Evolutionary conservation across 1,140 invertebrate genomes (phyloP), one percentile per base, ranked within the genome.

Genomic region (Medauroidea extradentata): DNA sequence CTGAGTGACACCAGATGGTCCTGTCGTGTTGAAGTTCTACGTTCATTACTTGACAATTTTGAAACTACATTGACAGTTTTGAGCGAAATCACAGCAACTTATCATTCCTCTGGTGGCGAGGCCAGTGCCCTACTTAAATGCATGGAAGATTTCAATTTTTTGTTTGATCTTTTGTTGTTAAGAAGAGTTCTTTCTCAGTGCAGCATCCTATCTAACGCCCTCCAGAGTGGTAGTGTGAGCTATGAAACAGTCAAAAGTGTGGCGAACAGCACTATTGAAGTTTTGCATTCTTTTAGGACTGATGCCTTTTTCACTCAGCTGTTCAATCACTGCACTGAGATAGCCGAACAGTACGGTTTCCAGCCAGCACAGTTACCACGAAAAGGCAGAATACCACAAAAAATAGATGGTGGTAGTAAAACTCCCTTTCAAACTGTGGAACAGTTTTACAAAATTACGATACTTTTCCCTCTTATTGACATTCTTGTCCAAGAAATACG

Each of bases 271-370:
- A 53, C 52, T 14, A n/a, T 29, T 25, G 21, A 21, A 5, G 52
- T 53, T 21, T 39, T 53, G 16, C n/a, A 21, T 41, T 21, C 52
- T 53, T 38, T 38, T 16, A 34, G 29, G 29, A 34, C 29, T 70
- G 19, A 69, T 75, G 8, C 29, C 29, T 34, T 34, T 34, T 34
- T 34, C 29, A 34, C 29, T 34, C 29, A 34, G 11, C 29, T 34
- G 29, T 34, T 34, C 29, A 34, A 34, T 34, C 29, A 34, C 29
- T 34, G 29, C 29, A 34, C 29, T 34, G 29, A 34, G 29, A 11
- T 34, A 34, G 29, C 29, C 29, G 11, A 34, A 34, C 29, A 34
- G 29, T 34, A 34, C 11, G 29, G 29, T 34, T 34, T 34, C 29
- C 29, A 34, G 29, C 29, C 29, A 34, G 29, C 29, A 34, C 29